These are phyloP conservation scores for Melanerpes aurifrons DNA, from an alignment of 2,113 vertebrate genomes.

Conservation along the genomic window DNA sequence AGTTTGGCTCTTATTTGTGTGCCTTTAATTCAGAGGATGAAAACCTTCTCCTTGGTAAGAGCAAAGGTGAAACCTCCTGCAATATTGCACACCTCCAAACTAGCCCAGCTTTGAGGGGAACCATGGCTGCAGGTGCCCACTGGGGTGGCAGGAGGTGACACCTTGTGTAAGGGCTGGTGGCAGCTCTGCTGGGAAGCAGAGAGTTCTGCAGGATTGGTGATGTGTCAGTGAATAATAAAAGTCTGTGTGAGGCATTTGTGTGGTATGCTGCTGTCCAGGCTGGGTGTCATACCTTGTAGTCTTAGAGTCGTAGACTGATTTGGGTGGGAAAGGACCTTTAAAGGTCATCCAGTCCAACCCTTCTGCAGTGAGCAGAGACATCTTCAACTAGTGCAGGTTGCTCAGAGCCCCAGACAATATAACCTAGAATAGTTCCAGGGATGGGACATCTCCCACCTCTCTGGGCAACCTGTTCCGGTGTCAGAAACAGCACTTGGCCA, in stretches of 20 bases:
- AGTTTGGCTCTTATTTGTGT: not conserved
- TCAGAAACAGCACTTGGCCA: not conserved
- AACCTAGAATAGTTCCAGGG: not conserved
- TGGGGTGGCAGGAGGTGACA: not conserved
- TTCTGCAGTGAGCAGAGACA: not conserved
- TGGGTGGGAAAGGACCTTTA: not conserved
- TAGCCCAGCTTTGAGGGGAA: accelerated
- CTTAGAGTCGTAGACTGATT: not conserved
- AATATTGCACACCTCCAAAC: accelerated
- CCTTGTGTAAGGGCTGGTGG: not conserved
- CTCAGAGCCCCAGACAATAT: not conserved
- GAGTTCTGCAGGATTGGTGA: not conserved
- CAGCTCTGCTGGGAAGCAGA: not conserved
- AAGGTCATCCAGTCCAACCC: not conserved
- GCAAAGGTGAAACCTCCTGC: not conserved
- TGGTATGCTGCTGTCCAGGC: not conserved
- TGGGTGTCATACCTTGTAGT: not conserved
- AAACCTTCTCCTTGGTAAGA: not conserved
- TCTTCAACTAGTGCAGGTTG: not conserved
- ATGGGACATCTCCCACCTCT: not conserved
- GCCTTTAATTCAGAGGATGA: not conserved
- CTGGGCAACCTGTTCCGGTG: not conserved
- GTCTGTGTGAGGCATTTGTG: not conserved
- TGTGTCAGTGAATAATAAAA: constrained; percentile 31
- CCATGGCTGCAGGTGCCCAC: not conserved